Conservation (phyloP, 2,797 vertebrate species). For the Limnodromus scolopaceus region DNA sequence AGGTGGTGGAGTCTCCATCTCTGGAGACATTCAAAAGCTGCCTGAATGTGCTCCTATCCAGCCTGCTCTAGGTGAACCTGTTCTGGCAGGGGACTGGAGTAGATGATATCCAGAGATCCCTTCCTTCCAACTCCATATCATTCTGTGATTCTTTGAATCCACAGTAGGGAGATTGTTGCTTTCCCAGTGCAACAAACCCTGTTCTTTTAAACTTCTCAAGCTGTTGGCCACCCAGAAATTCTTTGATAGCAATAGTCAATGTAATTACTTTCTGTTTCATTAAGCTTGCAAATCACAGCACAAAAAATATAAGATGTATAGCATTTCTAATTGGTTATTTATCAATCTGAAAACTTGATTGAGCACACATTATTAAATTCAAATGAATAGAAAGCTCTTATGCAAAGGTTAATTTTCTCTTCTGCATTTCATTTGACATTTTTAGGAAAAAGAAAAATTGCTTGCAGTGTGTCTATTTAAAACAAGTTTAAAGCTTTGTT, state of each 20-base stretch:
- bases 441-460: not conserved
- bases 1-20: too few relatives aligned
- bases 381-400: not conserved
- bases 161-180: not conserved
- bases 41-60: too few relatives aligned
- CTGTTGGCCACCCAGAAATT: not conserved
- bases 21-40: too few relatives aligned
- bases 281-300: not conserved
- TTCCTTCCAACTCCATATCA: too few relatives aligned
- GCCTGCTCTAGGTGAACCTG: too few relatives aligned
- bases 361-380: not conserved
- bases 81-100: too few relatives aligned
- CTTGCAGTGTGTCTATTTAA: not conserved
- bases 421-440: not conserved
- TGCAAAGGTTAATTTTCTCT: slow-evolving; percentile 5
- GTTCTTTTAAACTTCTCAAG: not conserved
- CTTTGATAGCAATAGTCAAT: not conserved
- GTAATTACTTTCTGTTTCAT: not conserved
- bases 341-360: not conserved
- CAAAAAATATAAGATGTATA: not conserved
- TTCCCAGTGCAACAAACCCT: not conserved
- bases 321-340: not conserved
- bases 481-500: not conserved
- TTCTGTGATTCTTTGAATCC: not conserved
- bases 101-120: too few relatives aligned